A percentile compares a stretch with the other conserved stretches of the same genome.
These are phyloP conservation scores for Xestoiulus laeticollis DNA, from an alignment of 2,888 invertebrate genomes.

Conservation along the genomic window DNA sequence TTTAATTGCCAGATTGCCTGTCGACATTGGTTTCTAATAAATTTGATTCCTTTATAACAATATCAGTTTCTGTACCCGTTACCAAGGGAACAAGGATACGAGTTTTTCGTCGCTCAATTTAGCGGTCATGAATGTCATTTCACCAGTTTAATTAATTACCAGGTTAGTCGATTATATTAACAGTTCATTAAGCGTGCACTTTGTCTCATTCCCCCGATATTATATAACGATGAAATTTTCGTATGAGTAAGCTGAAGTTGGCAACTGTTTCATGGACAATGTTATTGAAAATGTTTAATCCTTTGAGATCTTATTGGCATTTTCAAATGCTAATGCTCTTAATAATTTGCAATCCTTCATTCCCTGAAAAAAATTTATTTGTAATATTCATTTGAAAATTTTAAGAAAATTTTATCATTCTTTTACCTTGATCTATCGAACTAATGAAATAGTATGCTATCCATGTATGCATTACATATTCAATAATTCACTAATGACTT, in stretches of 20 bases:
- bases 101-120: slow-evolving; percentile 83
- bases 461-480: no score
- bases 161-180: slow-evolving; percentile 67
- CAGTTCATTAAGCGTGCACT: slow-evolving; percentile 45
- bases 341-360: slow-evolving; percentile 49
- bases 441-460: no score
- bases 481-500: no score
- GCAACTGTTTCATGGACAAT: not conserved
- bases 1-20: slow-evolving; percentile 6
- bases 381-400: no score
- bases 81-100: slow-evolving; percentile 83
- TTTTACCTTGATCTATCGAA: no score
- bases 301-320: not conserved
- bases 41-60: slow-evolving; percentile 53
- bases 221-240: not conserved
- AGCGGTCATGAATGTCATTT: slow-evolving; percentile 79
- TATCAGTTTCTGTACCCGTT: slow-evolving; percentile 77
- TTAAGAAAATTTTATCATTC: no score
- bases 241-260: not conserved
- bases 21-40: not conserved
- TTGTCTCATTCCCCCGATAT: not conserved
- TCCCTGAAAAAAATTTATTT: not conserved
- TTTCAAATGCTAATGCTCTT: not conserved
- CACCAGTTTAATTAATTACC: slow-evolving; percentile 84
- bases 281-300: not conserved